Base-by-base conservation (phyloP, 2,797 vertebrate species). In the Anisognathus igniventris region DNA sequence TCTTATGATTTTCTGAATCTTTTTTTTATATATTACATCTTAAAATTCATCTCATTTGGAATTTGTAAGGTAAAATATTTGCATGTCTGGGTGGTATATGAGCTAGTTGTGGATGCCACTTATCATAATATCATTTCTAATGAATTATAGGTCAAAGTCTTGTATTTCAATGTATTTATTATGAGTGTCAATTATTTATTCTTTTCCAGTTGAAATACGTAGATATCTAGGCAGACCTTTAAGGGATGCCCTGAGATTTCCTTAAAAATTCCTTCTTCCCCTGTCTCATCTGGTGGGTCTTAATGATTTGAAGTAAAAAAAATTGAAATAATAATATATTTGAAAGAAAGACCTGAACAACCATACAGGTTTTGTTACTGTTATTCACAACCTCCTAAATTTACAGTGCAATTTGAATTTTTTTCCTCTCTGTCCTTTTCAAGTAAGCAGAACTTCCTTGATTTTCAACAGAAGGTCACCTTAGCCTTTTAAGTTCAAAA, bases 41-140 rank as follows among this genome's bases (percentile, higher is more conserved):
- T 95, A 95, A 97, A 96, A 97, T 92, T 95, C 88, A 94, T 40
- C 51, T 78, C 68, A 84, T 64, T 93, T 96, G 82, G 74, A 93
- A 91, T 91, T 90, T 89, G n/a, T 81, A 92, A 45, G 44, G 35
- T 45, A 77, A 89, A 79, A 54, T 94, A 92, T 66, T 95, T 66
- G 53, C 78, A 67, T 95, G 71, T 93, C 67, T 94, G 53, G 48
- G 28, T 86, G 27, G 81, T 88, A 53, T 90, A 73, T 62, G 33
- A 95, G 27, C 66, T 80, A 74, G 61, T 77, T 95, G 73, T 82
- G 62, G 75, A 76, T 97, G 96, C 94, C 94, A 95, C 47, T 95
- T 97, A 91, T 57, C 94, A 81, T 94, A 98, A 96, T 76, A 94
- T n/a, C 7, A 86, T 96, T 97, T 97, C 81, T 97, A 96, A 97